Evolutionary conservation across 2,113 vertebrate genomes (phyloP).

Genomic region (Oophaga pumilio): DNA sequence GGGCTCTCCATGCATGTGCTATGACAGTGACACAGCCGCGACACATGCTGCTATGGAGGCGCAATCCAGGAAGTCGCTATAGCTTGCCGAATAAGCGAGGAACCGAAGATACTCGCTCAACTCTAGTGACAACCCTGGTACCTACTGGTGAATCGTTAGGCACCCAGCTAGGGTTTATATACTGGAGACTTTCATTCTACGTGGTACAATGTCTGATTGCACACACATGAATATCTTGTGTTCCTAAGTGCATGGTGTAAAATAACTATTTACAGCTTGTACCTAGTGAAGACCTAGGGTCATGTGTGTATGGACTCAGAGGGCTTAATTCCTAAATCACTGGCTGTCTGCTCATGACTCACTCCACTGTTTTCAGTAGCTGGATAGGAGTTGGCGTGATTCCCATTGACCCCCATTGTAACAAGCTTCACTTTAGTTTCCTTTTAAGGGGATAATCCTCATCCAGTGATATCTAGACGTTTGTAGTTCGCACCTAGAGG

Average conservation of each 20-base stretch:
- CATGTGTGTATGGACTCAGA: neutral
- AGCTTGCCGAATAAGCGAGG: no score
- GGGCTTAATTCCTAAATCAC: neutral
- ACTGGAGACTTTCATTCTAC: neutral
- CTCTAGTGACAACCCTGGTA: no score
- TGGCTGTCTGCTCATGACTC: slow-evolving; percentile 10
- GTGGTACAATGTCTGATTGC: neutral
- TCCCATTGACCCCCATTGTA: slow-evolving; percentile 6
- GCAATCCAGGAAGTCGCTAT: no score
- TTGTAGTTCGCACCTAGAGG: neutral
- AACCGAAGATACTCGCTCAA: no score
- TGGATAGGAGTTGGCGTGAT: slow-evolving; percentile 1
- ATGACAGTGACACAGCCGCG: no score
- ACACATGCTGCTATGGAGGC: no score
- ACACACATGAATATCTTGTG: neutral
- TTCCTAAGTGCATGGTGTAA: neutral
- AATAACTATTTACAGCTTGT: neutral
- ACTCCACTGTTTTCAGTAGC: slow-evolving; percentile 29
- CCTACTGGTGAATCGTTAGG: no score
- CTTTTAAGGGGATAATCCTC: slow-evolving; percentile 21
- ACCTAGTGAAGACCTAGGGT: neutral
- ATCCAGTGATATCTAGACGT: neutral
- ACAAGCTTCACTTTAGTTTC: neutral
- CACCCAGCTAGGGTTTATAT: neutral
- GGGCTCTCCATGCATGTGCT: no score